Evolutionary conservation across 2,797 vertebrate species (phyloP).

Genomic region (Pempheris klunzingeri): DNA sequence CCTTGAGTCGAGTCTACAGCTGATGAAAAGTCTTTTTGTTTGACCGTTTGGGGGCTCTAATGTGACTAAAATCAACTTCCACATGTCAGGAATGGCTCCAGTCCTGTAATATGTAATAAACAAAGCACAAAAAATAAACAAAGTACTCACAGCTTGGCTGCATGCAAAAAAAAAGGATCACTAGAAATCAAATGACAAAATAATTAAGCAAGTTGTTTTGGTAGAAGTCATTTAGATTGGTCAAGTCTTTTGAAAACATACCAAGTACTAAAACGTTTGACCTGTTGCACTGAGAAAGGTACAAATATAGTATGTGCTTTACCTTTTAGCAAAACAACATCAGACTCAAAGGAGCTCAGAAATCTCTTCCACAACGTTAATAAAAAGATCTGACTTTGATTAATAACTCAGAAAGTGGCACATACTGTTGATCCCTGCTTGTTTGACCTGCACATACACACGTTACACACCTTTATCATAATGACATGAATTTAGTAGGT

Average conservation of each 20-base stretch:
- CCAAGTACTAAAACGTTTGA: constrained; percentile 5
- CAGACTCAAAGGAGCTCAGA: not conserved
- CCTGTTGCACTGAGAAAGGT: constrained; percentile 9
- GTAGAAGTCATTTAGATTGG: constrained; percentile 5
- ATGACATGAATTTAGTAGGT: not conserved
- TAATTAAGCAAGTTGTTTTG: not conserved
- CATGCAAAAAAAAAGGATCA: not conserved
- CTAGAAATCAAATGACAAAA: not conserved
- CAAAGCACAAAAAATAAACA: constrained; percentile 2
- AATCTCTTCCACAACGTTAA: constrained; percentile 41
- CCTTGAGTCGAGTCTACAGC: not conserved
- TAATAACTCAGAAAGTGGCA: constrained; percentile 26
- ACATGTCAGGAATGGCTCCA: not conserved
- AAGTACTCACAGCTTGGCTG: not conserved
- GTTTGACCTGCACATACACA: not conserved
- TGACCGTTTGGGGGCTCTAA: not conserved
- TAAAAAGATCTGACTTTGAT: constrained; percentile 34
- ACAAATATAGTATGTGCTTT: constrained; percentile 18
- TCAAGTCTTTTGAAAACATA: not conserved
- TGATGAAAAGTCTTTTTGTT: not conserved
- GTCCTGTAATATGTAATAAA: not conserved
- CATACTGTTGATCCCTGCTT: constrained; percentile 18
- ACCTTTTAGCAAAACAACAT: not conserved
- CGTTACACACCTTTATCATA: not conserved
- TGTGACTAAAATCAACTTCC: not conserved